phyloP scores from a whole-genome alignment of 2,113 vertebrate genomes.

The Pseudolaguvia tuberculata region DNA sequence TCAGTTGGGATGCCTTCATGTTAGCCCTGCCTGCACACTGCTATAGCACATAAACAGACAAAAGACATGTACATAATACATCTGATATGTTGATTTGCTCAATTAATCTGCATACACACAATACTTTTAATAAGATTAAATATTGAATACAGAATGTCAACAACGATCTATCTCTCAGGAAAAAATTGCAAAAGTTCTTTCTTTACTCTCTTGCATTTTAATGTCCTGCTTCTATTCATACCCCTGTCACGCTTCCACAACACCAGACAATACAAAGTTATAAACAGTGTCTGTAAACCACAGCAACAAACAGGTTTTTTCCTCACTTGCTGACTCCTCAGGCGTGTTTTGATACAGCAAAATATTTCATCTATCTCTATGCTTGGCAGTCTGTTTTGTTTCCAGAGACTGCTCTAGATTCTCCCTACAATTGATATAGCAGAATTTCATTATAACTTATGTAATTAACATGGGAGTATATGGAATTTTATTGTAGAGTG shows the following conservation, averaged over 20 bases:
- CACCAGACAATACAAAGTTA: slow-evolving; percentile 20
- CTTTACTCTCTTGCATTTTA: neutral
- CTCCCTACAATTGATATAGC: neutral
- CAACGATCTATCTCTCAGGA: neutral
- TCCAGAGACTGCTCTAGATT: slow-evolving; percentile 7
- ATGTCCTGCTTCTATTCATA: slow-evolving; percentile 9
- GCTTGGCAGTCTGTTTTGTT: neutral
- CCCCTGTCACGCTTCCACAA: slow-evolving; percentile 14
- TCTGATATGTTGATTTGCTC: neutral
- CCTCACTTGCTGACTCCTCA: neutral
- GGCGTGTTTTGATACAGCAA: slow-evolving; percentile 10
- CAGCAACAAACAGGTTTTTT: slow-evolving; percentile 17
- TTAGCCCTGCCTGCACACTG: neutral
- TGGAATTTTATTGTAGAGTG: neutral
- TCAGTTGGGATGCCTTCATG: neutral
- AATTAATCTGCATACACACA: neutral
- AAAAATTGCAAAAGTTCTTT: slow-evolving; percentile 6
- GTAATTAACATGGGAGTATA: neutral
- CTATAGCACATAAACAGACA: neutral
- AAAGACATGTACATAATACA: neutral
- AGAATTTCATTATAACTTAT: neutral
- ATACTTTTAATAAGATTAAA: neutral
- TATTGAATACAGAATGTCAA: slow-evolving; percentile 9
- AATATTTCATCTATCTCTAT: slow-evolving; percentile 13
- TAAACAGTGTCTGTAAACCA: neutral